A percentile compares a stretch with the other conserved stretches of the same genome.
Evolutionary conservation across 2,888 invertebrate genomes (phyloP).

Genomic region (Troilus luridus): DNA sequence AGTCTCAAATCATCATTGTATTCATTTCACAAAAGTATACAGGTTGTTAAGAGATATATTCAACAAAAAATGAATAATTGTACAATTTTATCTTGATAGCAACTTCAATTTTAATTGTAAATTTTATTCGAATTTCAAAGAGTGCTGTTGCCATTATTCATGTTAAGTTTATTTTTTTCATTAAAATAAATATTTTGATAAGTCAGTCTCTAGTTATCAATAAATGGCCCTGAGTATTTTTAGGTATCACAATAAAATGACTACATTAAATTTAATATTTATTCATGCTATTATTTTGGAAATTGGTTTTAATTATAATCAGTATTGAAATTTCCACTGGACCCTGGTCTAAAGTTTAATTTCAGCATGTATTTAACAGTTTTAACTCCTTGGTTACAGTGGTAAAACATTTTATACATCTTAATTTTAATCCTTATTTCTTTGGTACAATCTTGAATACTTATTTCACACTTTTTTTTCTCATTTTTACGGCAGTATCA

Average conservation of each 20-base stretch:
- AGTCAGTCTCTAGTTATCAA: background rate
- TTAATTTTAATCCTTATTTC: background rate
- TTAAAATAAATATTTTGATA: background rate
- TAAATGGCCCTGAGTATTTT: background rate
- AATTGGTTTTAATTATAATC: background rate
- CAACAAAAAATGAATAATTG: too few species aligned
- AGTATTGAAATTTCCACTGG: background rate
- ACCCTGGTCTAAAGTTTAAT: background rate
- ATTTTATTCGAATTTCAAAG: background rate
- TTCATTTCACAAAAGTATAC: background rate
- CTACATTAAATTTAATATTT: background rate
- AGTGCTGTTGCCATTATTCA: background rate
- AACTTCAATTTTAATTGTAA: background rate
- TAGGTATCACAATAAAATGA: background rate
- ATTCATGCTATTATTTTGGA: background rate
- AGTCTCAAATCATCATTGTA: background rate
- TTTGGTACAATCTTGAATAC: background rate
- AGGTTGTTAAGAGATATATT: too few species aligned
- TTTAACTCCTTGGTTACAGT: background rate
- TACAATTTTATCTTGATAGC: too few species aligned
- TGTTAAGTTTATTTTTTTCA: background rate
- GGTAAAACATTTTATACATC: background rate
- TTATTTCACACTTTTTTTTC: background rate
- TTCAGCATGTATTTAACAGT: background rate
- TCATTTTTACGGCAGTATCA: slow-evolving; percentile 36